Evolutionary conservation across 2,113 vertebrate species (phyloP), one percentile per base, ranked within the genome.

Genomic region (Lepus europaeus): DNA sequence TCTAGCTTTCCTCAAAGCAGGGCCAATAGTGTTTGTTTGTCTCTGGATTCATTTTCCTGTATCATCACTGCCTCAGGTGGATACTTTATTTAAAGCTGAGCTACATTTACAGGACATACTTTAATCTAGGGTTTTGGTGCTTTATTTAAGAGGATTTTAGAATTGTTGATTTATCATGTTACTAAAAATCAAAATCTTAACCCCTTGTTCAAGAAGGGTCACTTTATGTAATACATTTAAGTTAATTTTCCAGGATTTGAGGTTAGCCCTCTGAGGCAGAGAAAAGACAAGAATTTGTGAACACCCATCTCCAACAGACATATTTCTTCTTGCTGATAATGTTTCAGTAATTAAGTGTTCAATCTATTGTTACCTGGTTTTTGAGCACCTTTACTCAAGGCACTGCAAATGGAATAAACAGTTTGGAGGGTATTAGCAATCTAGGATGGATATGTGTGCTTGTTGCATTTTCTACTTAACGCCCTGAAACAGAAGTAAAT

Each of bases 151-250:
- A 90, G 22, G 10, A 56, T 84, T 79, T 79, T 6, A 31, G 72
- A 45, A 31, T 79, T 14, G 78, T 69, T 91, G 11, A 8, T 79
- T 59, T 22, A 66, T 83, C 72, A 29, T 78, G 27, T 61, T 66
- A 6, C 25, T 66, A 14, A 51, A 90, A 66, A 78, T 63, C 63
- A 17, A 91, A 78, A 66, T 79, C 64, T 84, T 51, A 84, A 45
- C 10, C 13, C 16, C 33, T 79, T 79, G 84, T 91, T 96, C 94
- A 25, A 36, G 45, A 88, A 96, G 49, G 5, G 2, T n/a, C 29
- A 5, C 31, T 2, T 59, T 69, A 56, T 36, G 14, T 86, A 6
- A 27, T 68, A 80, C 1, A 36, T 17, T 86, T 22, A 19, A 59
- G 36, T 23, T 68, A 29, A 31, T 85, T 89, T 85, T 22, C 36